Evolutionary conservation across 2,888 invertebrate genomes (phyloP), one percentile per base, ranked within the genome.

Genomic region (Timema cristinae): DNA sequence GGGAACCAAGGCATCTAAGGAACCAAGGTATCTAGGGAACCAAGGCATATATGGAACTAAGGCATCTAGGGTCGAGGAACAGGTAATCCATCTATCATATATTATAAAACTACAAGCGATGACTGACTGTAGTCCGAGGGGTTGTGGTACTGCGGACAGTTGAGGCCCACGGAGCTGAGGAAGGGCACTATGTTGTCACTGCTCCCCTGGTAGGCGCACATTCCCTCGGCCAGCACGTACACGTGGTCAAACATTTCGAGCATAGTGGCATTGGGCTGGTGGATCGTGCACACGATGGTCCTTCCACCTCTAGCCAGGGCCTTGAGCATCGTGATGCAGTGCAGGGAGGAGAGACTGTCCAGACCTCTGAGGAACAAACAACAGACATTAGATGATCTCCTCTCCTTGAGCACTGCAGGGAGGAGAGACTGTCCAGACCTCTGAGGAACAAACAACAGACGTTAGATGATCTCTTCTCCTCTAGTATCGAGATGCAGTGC

Each of bases 131-230:
- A 88, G 79, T 88, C 88, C n/a, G 87, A 86, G 6, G 88, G 87
- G 78, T 88, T 88, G 79, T 88, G 87, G 78, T 87, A 88, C 71
- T 84, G 81, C 0, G 87, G 87, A 78, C 88, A 88, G 32, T 83
- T 80, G 52, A 87, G 81, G 8, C 83, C 84, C 76, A 85, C 82
- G 2, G 82, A 79, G 50, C 82, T 81, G 59, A 87, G 81, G 78
- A 85, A 87, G 8, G 86, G 85, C 49, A 88, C 81, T 48, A 87
- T 79, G 59, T 83, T 82, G 67, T 77, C 77, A 7, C 84, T 82
- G 10, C 83, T 81, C 13, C 88, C 88, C 72, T 85, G 81, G 78
- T 87, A 88, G 49, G 87, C 82, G 78, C 86, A 86, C 74, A 83
- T 82, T 2, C 88, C 88, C 72, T 83, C 84, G n/a, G 86, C 84